A percentile compares a stretch with the other conserved stretches of the same genome.
Conservation (phyloP, 1,140 invertebrate genomes). For the Drosophila triauraria region DNA sequence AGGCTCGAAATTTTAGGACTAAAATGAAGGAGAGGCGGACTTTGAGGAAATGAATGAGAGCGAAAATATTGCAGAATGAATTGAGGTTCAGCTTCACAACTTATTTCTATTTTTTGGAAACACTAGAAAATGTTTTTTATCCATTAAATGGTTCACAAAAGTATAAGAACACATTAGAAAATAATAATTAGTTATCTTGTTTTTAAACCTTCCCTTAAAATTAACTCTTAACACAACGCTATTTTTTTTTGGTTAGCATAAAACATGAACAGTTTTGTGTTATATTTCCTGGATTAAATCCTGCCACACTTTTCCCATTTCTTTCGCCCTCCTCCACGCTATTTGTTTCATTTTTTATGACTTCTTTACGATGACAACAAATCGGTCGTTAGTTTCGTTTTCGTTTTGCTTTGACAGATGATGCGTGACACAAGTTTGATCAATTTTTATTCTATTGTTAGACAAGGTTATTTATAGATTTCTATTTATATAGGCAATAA, state of each 20-base stretch:
- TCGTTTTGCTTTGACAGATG: conserved; percentile 32
- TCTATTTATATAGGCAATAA: conserved; percentile 2
- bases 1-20: not conserved
- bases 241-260: not conserved
- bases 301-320: not conserved
- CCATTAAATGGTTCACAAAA: not conserved
- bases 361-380: conserved; percentile 68
- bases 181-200: too few species aligned
- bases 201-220: too few species aligned
- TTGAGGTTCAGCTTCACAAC: not conserved
- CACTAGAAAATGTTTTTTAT: not conserved
- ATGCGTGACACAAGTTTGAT: conserved; percentile 69
- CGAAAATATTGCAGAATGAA: too few species aligned
- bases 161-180: too few species aligned
- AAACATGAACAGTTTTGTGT: not conserved
- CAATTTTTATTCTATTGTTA: conserved; percentile 62
- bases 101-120: not conserved
- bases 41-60: conserved; percentile 1
- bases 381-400: conserved; percentile 37
- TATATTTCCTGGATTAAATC: not conserved
- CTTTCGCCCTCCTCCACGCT: not conserved
- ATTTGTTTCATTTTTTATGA: conserved; percentile 57
- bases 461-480: conserved; percentile 5
- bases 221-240: not conserved
- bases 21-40: not conserved